A percentile compares a stretch with the other conserved stretches of the same genome.
These are phyloP conservation scores for Eupithecia subfuscata DNA, from an alignment of 2,888 invertebrate species.

Conservation along the genomic window DNA sequence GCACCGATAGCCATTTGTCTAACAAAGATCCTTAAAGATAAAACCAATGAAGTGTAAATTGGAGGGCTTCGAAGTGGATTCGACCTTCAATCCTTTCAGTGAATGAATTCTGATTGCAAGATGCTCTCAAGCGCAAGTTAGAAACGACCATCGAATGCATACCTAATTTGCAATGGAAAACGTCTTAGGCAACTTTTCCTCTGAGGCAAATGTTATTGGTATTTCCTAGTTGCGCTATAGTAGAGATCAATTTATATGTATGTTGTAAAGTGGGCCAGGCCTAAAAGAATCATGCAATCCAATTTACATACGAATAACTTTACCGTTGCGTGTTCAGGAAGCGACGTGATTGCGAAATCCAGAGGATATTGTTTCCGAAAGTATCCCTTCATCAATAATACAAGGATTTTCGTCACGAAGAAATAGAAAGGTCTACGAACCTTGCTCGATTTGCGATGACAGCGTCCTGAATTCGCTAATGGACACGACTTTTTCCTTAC, in stretches of 20 bases:
- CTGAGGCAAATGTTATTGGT: background rate
- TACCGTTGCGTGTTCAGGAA: conserved; percentile 30
- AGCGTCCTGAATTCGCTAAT: conserved; percentile 26
- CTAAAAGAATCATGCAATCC: conserved; percentile 24
- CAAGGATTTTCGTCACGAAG: background rate
- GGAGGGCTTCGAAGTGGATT: conserved; percentile 29
- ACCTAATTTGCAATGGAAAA: conserved; percentile 18
- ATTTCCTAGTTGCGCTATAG: conserved; percentile 7
- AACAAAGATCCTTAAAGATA: conserved; percentile 23
- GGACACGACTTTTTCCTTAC: background rate
- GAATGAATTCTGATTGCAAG: conserved; percentile 24
- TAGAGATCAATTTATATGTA: background rate
- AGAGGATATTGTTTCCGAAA: conserved; percentile 5
- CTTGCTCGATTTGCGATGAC: conserved; percentile 11
- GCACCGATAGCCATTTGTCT: conserved; percentile 14
- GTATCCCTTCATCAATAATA: conserved; percentile 7
- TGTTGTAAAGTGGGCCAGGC: conserved; percentile 6
- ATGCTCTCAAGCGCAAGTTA: conserved; percentile 19
- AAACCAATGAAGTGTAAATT: conserved; percentile 35
- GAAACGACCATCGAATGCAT: conserved; percentile 20
- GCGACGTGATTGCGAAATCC: conserved; percentile 15
- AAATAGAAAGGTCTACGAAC: conserved; percentile 13
- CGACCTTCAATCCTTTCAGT: conserved; percentile 34
- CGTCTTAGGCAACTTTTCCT: conserved; percentile 1
- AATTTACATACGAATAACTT: conserved; percentile 32